Conservation (phyloP, 2,113 vertebrate genomes). For the Vulpes vulpes region DNA sequence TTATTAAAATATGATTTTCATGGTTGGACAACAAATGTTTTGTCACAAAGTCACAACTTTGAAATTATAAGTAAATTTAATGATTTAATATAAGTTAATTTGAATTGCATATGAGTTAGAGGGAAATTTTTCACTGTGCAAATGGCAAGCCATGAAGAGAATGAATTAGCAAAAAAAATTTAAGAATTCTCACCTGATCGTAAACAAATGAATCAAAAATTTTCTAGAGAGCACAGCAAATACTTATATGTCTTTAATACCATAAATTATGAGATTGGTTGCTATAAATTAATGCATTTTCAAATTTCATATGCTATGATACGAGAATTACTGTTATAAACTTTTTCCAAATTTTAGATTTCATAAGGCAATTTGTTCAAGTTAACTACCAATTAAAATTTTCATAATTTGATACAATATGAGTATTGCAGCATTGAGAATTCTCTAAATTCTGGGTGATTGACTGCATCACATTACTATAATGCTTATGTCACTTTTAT, state of each 20-base stretch:
- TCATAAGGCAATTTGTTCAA: background rate
- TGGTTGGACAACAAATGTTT: background rate
- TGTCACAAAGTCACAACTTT: background rate
- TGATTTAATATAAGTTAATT: background rate
- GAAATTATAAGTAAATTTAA: slow-evolving; percentile 26
- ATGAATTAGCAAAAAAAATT: background rate
- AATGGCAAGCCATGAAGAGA: background rate
- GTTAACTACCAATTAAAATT: slow-evolving; percentile 8
- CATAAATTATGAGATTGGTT: background rate
- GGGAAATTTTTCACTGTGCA: background rate
- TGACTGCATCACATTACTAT: background rate
- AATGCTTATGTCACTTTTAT: background rate
- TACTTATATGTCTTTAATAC: background rate
- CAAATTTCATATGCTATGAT: background rate
- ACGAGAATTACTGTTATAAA: background rate
- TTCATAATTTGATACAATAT: background rate
- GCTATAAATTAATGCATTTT: background rate
- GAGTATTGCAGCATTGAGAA: background rate
- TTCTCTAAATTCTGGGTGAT: background rate
- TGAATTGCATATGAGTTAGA: background rate
- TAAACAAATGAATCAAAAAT: background rate
- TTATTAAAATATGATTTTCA: slow-evolving; percentile 37
- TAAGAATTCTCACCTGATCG: background rate
- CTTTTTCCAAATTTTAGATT: background rate
- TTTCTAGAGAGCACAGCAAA: background rate